Base-by-base conservation (phyloP, 2,797 vertebrate species). In the Crocodylus rhombifer region DNA sequence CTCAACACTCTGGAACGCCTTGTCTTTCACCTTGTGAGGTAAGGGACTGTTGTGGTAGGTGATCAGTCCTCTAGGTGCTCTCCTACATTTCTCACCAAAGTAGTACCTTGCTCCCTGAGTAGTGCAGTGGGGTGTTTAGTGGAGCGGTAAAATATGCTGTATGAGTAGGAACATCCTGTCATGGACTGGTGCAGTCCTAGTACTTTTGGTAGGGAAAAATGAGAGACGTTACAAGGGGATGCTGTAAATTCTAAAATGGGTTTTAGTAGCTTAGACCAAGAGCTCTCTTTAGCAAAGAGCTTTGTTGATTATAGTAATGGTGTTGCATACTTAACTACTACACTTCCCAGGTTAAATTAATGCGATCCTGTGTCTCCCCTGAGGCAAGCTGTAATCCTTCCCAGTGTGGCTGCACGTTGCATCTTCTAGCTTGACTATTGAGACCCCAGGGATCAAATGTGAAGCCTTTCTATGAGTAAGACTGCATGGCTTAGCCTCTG, bases 21-120 rank as follows among this genome's bases (percentile, higher is more conserved):
- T 91, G 98, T 99, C 91, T 99, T 99, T 97, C 99, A 99, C 96
- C 98, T 99, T 5, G 99, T 99, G 97, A 99, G 99, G 99, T 99
- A 97, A 3, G 78, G 88, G 73, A 51, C 10, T 51, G 64, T 81
- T 28, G 73, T 81, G 77, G 36, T 58, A 42, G 77, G 95, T 71
- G 12, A 80, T 12, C 67, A 51, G 42, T 51, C 42, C 42, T 51
- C 42, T 51, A 51, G 42, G 42, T 51, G 42, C 42, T 51, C 42
- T 51, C 42, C 42, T 30, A n/a, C 36, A 12, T 26, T 15, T n/a
- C 65, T n/a, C 14, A 25, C 65, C 25, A 30, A 36, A 42, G 56
- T 42, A 15, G 20, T 36, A 58, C 28, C n/a, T n/a, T 12, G 56
- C n/a, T 36, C 14, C 28, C 21, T 30, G 28, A 36, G 13, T 63